Conservation (phyloP, 2,888 invertebrate species). For the Allophyes oxyacanthae region DNA sequence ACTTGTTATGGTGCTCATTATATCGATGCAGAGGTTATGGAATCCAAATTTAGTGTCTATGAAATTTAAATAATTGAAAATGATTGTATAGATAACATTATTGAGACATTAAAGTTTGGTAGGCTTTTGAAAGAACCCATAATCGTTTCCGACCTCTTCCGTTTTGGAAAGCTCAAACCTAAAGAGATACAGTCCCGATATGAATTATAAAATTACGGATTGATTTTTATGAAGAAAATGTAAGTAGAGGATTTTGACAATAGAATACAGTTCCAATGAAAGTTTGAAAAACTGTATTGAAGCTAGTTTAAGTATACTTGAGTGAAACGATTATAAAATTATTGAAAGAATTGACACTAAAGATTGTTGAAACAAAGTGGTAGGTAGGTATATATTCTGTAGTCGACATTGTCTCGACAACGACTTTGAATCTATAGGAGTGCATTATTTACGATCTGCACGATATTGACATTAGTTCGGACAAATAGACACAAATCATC, state of each 20-base stretch:
- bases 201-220: too few species aligned
- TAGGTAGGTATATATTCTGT: constrained; percentile 18
- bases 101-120: constrained; percentile 43
- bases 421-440: constrained; percentile 29
- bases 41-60: constrained; percentile 53
- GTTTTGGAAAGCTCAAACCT: neutral
- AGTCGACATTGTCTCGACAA: too few species aligned
- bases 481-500: constrained; percentile 49
- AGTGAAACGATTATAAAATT: neutral
- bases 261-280: too few species aligned
- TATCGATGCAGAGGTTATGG: constrained; percentile 43
- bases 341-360: constrained; percentile 21
- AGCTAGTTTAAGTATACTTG: neutral
- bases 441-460: constrained; percentile 31
- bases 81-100: constrained; percentile 48
- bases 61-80: constrained; percentile 56
- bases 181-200: too few species aligned
- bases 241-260: too few species aligned
- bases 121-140: constrained; percentile 17
- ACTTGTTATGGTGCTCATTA: constrained; percentile 46
- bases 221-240: too few species aligned
- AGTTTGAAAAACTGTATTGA: too few species aligned
- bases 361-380: constrained; percentile 38
- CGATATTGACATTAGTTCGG: constrained; percentile 44
- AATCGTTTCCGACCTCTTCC: neutral